Evolutionary conservation across 2,113 vertebrate species (phyloP), one percentile per base, ranked within the genome.

Genomic region (Artemisiospiza belli): DNA sequence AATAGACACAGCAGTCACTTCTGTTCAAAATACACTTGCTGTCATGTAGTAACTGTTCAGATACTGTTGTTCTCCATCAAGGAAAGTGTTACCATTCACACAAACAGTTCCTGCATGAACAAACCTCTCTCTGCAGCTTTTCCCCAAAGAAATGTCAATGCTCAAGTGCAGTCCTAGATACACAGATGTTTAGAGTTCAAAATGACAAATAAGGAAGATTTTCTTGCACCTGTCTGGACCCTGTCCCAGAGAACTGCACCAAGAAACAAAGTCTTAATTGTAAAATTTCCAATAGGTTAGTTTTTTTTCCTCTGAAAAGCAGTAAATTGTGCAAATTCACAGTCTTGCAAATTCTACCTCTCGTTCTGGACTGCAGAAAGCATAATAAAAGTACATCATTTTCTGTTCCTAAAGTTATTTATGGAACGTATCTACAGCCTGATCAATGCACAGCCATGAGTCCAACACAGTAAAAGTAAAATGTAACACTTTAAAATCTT

Each of bases 171-270:
- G 43, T 17, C 25, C 69, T 49, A 54, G 63, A 74, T 17, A 80
- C 12, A 43, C 52, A 14, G 74, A 64, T 61, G 63, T 75, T 88
- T 37, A 58, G 81, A 87, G 52, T 37, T 79, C 78, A 63, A 76
- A 93, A 85, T 13, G 2, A 83, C 43, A 89, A 84, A 63, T 49
- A 69, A 78, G 15, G 47, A 89, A 83, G 70, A 94, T 52, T 80
- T 96, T 83, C 67, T 69, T 95, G 85, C 92, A 94, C 57, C 87
- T 96, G 92, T 76, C 57, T 85, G 61, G 75, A 83, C 73, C 83
- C 46, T 2, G 5, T 86, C 83, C 94, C 57, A 55, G 23, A 86
- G 67, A 69, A 94, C 1, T 58, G 39, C 55, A 93, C 55, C 28
- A 77, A 62, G 35, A 43, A 92, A 31, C 46, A 76, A 83, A 63